phyloP scores from a whole-genome alignment of 1,140 invertebrate genomes.

The Drosophila santomea region DNA sequence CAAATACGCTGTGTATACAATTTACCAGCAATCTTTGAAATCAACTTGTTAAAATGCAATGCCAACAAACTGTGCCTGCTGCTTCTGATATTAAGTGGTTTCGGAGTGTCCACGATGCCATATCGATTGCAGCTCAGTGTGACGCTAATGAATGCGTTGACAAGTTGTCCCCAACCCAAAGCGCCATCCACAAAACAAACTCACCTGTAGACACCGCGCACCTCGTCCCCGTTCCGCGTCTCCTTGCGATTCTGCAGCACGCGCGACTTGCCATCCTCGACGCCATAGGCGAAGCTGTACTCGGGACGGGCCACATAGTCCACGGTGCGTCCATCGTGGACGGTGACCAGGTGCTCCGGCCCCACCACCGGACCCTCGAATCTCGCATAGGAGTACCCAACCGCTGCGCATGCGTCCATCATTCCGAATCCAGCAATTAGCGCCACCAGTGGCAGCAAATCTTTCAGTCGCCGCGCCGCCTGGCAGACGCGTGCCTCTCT shows the following conservation, averaged over 20 bases:
- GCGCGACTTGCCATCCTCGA: constrained; percentile 89
- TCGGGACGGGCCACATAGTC: constrained; percentile 89
- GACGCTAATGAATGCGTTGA: constrained; percentile 55
- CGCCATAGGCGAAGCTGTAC: constrained; percentile 89
- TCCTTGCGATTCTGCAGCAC: constrained; percentile 90
- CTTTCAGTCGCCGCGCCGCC: constrained; percentile 23
- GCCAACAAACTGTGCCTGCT: not conserved
- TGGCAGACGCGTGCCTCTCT: constrained; percentile 42
- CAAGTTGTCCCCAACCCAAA: constrained; percentile 34
- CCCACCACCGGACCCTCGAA: constrained; percentile 89
- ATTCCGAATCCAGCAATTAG: constrained; percentile 50
- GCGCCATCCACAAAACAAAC: constrained; percentile 14
- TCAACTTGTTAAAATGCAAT: not conserved
- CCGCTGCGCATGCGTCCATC: constrained; percentile 79
- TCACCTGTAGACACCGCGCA: constrained; percentile 89
- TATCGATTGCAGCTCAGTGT: constrained; percentile 32
- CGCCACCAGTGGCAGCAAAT: constrained; percentile 27
- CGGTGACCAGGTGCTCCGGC: constrained; percentile 86
- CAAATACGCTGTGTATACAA: not conserved
- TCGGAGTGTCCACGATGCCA: constrained; percentile 9
- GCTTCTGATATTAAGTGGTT: not conserved
- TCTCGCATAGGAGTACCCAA: constrained; percentile 88
- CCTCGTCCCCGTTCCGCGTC: constrained; percentile 88
- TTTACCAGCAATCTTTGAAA: not conserved
- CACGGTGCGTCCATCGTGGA: constrained; percentile 85